Base-by-base conservation (phyloP, 1,140 invertebrate genomes). In the Kradibia gibbosae region DNA sequence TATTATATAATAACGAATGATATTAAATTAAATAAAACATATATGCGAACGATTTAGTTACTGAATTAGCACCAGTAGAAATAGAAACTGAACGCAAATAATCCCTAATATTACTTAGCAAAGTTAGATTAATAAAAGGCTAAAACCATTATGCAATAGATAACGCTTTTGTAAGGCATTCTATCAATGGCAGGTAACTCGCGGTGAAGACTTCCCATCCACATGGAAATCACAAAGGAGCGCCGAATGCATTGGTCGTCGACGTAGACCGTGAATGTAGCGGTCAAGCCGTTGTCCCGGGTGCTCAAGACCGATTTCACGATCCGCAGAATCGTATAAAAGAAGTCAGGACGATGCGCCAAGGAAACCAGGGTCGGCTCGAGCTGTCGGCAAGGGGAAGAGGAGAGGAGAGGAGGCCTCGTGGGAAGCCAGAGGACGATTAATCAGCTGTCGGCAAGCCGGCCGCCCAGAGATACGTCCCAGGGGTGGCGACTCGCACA, bases 371-470 rank as follows among this genome's bases (percentile, higher is more conserved):
- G n/a, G n/a, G n/a, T n/a, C n/a, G n/a, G n/a, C n/a, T n/a, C n/a
- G n/a, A n/a, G n/a, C n/a, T n/a, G n/a, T n/a, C n/a, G n/a, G n/a
- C n/a, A n/a, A 22, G 48, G n/a, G 25, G 36, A 53, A 28, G 72
- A 48, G 1, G n/a, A 22, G 50, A 36, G 48, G 25, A n/a, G 15
- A 0, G 62, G 31, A 80, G 48, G 62, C 73, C 89, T 85, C 89
- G 81, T 70, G 89, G 87, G 88, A 89, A 55, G 84, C 83, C 86
- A 84, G 84, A 87, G 87, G 87, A 91, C 90, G 90, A 91, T 91
- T 91, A 91, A 91, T 91, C 90, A 91, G 90, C 89, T 91, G 90
- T 91, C 91, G 90, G 90, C 89, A 90, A 89, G 88, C 87, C 89
- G 88, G 87, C 71, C 78, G 71, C 39, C 62, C 62, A 86, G 87